Base-by-base conservation (phyloP, 2,113 vertebrate genomes). In the Hippocampus mohnikei region DNA sequence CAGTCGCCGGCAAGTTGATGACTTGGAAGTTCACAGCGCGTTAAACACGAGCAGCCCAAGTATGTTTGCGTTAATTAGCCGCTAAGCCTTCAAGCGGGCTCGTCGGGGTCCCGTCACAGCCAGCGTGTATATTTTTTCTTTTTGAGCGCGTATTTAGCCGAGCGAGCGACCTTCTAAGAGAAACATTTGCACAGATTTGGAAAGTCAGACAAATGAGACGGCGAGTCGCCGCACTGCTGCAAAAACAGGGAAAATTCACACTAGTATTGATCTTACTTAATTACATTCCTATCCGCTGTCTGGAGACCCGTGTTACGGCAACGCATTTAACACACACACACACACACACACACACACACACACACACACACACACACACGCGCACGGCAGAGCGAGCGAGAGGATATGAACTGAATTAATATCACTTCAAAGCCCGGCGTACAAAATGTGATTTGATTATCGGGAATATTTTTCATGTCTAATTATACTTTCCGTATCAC, bases 241-340 rank as follows among this genome's bases (percentile, higher is more conserved):
- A 85, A 85, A 84, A 85, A 89, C 81, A 78, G 83, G 85, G 82
- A 87, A 80, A 87, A 88, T 88, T 88, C 85, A 76, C 88, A 90
- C 89, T 90, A 82, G 81, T 92, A 92, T 92, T 91, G 92, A 93
- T 93, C 90, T 84, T 80, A 81, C 87, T 90, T 93, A 92, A 93
- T 91, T 90, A 91, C 88, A 93, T 92, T 93, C 85, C 92, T 85
- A 91, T 91, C 89, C 85, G 67, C 81, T 90, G 91, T 84, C 87
- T 67, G 74, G 91, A 90, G 91, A 90, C 73, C 64, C 50, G 66
- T 83, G 84, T 91, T 90, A 88, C 88, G 81, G 87, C 89, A 87
- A 88, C 88, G 88, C 84, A 79, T 91, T 89, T 90, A 67, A 86
- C 82, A 86, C 78, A 79, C n/a, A 65, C 20, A 44, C 41, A 42